Percentiles rank a stretch among this genome's conserved stretches.
Evolutionary conservation across 2,888 invertebrate species (phyloP).

Genomic region (Thera britannica): DNA sequence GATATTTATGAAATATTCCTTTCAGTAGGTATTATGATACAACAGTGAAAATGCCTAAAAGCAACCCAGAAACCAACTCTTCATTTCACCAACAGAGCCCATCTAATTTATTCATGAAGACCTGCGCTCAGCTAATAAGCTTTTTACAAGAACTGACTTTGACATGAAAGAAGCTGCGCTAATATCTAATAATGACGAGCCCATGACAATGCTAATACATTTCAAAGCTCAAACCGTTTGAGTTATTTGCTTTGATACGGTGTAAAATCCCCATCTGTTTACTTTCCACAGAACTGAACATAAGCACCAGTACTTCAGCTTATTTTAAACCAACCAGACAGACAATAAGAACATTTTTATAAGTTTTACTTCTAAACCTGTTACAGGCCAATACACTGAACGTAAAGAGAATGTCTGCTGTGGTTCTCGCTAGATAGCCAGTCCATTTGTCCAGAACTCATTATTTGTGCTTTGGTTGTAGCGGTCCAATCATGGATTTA

Average conservation of each 20-base stretch:
- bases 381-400: no score
- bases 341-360: no score
- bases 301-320: slow-evolving; percentile 10
- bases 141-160: slow-evolving; percentile 40
- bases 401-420: no score
- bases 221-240: slow-evolving; percentile 51
- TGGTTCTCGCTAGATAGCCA: no score
- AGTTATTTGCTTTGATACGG: slow-evolving; percentile 60
- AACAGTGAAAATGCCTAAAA: slow-evolving; percentile 9
- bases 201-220: slow-evolving; percentile 56
- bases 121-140: slow-evolving; percentile 34
- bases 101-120: slow-evolving; percentile 32
- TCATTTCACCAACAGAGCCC: slow-evolving; percentile 13
- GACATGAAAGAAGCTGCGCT: slow-evolving; percentile 47
- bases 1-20: neutral
- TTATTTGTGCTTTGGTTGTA: no score
- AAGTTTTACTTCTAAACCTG: no score
- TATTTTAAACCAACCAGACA: neutral
- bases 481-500: no score
- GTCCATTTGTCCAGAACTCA: neutral
- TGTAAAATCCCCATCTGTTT: slow-evolving; percentile 22
- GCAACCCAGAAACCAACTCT: slow-evolving; percentile 6
- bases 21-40: neutral
- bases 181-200: slow-evolving; percentile 48
- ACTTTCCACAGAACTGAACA: slow-evolving; percentile 4